Percentiles rank a stretch among this genome's conserved stretches.
Evolutionary conservation across 2,113 vertebrate genomes (phyloP).

Genomic region (Baryphthengus martii): DNA sequence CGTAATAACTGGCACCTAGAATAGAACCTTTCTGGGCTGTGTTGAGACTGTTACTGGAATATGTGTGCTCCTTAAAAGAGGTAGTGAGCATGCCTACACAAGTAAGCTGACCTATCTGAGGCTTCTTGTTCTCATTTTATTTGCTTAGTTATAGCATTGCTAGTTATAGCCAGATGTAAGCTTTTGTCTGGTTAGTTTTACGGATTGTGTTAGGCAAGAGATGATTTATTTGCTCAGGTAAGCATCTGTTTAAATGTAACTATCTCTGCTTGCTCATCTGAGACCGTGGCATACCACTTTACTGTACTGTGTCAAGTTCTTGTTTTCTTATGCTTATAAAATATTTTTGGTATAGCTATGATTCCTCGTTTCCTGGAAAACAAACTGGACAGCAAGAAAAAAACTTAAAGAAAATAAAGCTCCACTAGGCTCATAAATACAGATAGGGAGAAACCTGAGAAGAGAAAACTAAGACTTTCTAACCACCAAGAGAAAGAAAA

Average conservation of each 20-base stretch:
- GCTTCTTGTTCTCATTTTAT: background rate
- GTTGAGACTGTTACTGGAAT: background rate
- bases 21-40: background rate
- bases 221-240: background rate
- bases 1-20: background rate
- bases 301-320: background rate
- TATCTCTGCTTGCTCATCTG: background rate
- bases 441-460: background rate
- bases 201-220: background rate
- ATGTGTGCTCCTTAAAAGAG: background rate
- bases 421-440: background rate
- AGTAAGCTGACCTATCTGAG: background rate
- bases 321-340: background rate
- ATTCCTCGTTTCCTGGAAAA: background rate
- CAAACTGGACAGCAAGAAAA: background rate
- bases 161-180: background rate
- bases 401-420: background rate
- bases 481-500: background rate
- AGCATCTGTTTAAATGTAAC: background rate
- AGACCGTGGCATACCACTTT: background rate
- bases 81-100: background rate
- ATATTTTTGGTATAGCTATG: background rate
- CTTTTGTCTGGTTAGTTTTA: background rate
- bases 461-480: background rate
- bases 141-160: background rate